Evolutionary conservation across 2,797 vertebrate species (phyloP).

Genomic region (Diplodus sargus): DNA sequence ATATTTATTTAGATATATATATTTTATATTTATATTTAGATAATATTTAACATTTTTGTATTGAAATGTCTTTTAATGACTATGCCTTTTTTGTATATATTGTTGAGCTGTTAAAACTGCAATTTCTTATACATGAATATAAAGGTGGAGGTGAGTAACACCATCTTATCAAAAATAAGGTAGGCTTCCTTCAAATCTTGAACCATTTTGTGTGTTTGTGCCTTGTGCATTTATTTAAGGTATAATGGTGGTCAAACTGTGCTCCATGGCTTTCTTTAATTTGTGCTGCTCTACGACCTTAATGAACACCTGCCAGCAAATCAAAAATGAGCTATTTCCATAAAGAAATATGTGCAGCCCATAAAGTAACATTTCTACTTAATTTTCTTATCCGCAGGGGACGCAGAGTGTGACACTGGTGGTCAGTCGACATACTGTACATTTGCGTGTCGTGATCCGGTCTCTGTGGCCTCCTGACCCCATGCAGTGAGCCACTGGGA

Average conservation of each 20-base stretch:
- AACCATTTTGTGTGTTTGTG: neutral
- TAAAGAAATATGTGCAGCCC: too few relatives aligned
- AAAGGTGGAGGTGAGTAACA: neutral
- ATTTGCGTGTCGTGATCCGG: constrained; percentile 22
- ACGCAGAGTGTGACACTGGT: neutral
- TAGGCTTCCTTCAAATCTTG: neutral
- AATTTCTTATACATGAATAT: neutral
- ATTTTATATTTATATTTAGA: too few relatives aligned
- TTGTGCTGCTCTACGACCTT: neutral
- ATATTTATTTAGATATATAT: too few relatives aligned
- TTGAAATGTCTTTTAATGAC: too few relatives aligned
- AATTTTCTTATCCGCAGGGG: neutral
- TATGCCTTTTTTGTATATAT: too few relatives aligned
- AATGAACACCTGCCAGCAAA: constrained; percentile 16
- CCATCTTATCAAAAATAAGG: neutral
- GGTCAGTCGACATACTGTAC: constrained; percentile 9
- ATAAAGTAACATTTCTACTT: too few relatives aligned
- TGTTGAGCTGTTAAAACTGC: neutral
- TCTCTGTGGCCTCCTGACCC: constrained; percentile 50
- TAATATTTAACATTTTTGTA: too few relatives aligned
- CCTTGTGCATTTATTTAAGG: constrained; percentile 18
- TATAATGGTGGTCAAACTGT: neutral
- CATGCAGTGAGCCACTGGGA: constrained; percentile 39
- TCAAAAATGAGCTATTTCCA: neutral
- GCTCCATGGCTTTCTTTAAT: neutral